Conservation (phyloP, 2,888 invertebrate genomes). For the Scaptomyza tumidula region DNA sequence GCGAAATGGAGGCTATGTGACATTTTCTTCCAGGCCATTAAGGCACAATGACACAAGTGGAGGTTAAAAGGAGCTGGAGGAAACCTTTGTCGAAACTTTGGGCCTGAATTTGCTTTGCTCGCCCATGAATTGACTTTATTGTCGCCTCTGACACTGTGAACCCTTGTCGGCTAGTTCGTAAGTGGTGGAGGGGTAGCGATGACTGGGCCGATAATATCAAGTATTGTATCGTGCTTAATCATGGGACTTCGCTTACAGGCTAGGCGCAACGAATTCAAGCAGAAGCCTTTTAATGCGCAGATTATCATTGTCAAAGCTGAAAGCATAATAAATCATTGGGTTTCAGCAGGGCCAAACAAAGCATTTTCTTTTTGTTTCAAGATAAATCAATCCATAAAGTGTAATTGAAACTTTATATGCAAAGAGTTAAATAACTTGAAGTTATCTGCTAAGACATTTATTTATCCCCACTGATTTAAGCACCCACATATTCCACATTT, state of each 20-base stretch:
- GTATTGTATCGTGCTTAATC: slow-evolving; percentile 46
- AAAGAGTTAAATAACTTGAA: not conserved
- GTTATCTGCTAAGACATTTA: not conserved
- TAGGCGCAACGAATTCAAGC: slow-evolving; percentile 27
- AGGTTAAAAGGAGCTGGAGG: slow-evolving; percentile 2
- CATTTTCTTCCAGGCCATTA: slow-evolving; percentile 62
- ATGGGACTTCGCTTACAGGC: slow-evolving; percentile 5
- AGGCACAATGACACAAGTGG: slow-evolving; percentile 51
- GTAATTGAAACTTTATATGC: slow-evolving; percentile 1
- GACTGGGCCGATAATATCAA: slow-evolving; percentile 55
- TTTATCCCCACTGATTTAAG: too few relatives aligned
- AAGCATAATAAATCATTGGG: slow-evolving; percentile 69
- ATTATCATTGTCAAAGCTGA: slow-evolving; percentile 61
- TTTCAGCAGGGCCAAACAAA: slow-evolving; percentile 6
- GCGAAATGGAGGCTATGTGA: slow-evolving; percentile 33
- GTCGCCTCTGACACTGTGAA: slow-evolving; percentile 54
- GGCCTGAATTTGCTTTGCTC: slow-evolving; percentile 37
- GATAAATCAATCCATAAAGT: not conserved
- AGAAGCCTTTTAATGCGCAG: slow-evolving; percentile 36
- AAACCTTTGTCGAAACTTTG: slow-evolving; percentile 54
- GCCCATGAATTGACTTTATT: slow-evolving; percentile 51
- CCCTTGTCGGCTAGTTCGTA: slow-evolving; percentile 51
- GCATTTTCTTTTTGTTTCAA: not conserved
- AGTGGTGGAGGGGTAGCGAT: slow-evolving; percentile 14
- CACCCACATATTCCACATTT: not conserved